Percentiles rank a stretch among this genome's conserved stretches.
phyloP scores from a whole-genome alignment of 1,140 invertebrate species.

The Lamellibrachia luymesi region DNA sequence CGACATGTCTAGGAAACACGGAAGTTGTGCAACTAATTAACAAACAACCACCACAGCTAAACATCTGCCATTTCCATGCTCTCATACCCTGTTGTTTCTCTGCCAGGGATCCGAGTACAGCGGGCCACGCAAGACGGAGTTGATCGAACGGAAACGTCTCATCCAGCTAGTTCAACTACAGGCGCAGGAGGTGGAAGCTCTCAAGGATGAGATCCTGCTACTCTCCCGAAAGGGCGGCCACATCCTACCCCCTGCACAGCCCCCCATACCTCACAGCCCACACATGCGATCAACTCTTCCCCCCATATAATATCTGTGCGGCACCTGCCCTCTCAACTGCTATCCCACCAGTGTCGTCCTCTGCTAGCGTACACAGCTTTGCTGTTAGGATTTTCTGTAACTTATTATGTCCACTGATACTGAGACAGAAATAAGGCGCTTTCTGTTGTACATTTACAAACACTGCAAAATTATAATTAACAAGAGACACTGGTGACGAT shows the following conservation, averaged over 20 bases:
- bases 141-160: conserved; percentile 50
- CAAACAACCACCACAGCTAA: background rate
- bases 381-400: too few relatives aligned
- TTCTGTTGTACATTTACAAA: background rate
- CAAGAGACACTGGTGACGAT: background rate
- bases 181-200: conserved; percentile 55
- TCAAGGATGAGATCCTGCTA: conserved; percentile 56
- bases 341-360: too few relatives aligned
- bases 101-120: conserved; percentile 52
- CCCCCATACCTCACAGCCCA: conserved; percentile 37
- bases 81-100: background rate
- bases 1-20: too few relatives aligned
- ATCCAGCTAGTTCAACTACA: conserved; percentile 56
- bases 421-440: background rate
- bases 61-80: background rate
- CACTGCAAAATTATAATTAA: background rate
- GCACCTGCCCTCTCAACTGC: too few relatives aligned
- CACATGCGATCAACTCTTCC: background rate
- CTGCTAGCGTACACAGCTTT: too few relatives aligned
- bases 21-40: background rate
- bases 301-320: background rate
- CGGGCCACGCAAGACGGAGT: conserved; percentile 47
- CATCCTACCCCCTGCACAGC: conserved; percentile 54
- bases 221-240: conserved; percentile 56
- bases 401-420: too few relatives aligned